Percentiles rank a stretch among this genome's conserved stretches.
Evolutionary conservation across 2,797 vertebrate genomes (phyloP).

Genomic region (Argya squamiceps): DNA sequence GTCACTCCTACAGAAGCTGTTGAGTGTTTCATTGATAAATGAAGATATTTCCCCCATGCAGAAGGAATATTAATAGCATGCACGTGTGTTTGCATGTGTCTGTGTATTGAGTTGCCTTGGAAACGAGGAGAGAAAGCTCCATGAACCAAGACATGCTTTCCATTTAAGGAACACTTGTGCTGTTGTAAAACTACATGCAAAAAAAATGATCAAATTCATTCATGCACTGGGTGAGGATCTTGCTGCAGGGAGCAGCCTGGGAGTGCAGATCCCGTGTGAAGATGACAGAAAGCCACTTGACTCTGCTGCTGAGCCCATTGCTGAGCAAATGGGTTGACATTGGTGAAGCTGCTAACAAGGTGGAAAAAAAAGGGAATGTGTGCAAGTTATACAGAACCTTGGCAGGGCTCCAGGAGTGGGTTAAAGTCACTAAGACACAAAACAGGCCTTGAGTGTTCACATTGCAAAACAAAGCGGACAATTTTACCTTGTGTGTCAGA

Average conservation of each 20-base stretch:
- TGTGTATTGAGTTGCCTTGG: conserved; percentile 27
- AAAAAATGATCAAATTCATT: conserved; percentile 1
- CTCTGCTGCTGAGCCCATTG: background rate
- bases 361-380: background rate
- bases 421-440: background rate
- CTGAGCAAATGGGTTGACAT: background rate
- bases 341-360: background rate
- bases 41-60: background rate
- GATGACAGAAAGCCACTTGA: background rate
- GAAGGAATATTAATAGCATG: background rate
- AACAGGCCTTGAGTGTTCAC: background rate
- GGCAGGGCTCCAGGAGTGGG: background rate
- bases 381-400: background rate
- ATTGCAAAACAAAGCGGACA: background rate
- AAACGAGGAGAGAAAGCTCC: background rate
- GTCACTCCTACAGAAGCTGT: background rate
- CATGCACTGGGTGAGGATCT: background rate
- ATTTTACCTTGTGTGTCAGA: conserved; percentile 12
- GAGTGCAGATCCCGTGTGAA: background rate
- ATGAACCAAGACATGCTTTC: background rate
- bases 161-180: background rate
- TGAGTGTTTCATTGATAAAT: background rate
- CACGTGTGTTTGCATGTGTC: conserved; percentile 6
- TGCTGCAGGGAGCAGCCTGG: background rate
- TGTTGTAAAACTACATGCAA: background rate